phyloP scores from a whole-genome alignment of 2,797 vertebrate species.

The Pseudotriccus pelzelni region DNA sequence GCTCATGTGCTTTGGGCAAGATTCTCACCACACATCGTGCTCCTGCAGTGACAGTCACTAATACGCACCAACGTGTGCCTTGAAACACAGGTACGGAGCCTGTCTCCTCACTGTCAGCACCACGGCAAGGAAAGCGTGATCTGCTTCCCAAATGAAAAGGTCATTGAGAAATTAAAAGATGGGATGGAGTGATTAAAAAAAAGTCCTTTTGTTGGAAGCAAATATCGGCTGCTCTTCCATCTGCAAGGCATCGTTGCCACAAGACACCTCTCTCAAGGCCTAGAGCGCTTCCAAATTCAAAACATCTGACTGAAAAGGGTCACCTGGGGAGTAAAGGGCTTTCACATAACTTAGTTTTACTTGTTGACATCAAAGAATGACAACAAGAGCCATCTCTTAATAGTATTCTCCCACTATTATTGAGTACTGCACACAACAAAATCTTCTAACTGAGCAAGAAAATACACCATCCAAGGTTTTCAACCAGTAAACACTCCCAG shows the following conservation, averaged over 20 bases:
- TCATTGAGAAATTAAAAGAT: background rate
- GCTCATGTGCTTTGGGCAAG: slow-evolving; percentile 8
- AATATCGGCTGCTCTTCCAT: background rate
- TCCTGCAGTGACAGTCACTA: background rate
- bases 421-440: background rate
- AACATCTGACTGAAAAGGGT: background rate
- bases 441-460: background rate
- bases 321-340: background rate
- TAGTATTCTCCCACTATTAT: background rate
- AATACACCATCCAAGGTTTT: background rate
- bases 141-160: background rate
- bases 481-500: background rate
- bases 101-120: background rate
- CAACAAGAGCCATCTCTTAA: background rate
- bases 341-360: background rate
- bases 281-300: background rate
- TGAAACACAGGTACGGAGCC: background rate
- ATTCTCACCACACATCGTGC: background rate
- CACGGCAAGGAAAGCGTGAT: rapidly evolving
- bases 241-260: background rate
- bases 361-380: background rate
- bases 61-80: background rate
- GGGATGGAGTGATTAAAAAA: background rate
- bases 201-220: background rate
- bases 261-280: background rate